These are phyloP conservation scores for Capreolus pygargus DNA, from an alignment of 2,113 vertebrate genomes.

Conservation along the genomic window DNA sequence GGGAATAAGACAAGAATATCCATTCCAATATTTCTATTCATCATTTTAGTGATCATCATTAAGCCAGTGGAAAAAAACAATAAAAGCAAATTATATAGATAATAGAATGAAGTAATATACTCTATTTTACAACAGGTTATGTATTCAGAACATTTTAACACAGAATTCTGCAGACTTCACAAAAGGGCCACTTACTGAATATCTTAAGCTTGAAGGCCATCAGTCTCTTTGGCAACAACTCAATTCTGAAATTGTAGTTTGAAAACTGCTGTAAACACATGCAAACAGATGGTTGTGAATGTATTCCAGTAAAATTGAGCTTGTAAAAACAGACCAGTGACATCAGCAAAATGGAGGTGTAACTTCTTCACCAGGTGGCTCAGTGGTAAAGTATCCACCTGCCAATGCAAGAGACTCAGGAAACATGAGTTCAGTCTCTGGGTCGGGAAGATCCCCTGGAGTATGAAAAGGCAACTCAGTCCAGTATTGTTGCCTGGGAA, in stretches of 20 bases:
- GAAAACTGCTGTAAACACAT: neutral
- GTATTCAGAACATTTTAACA: neutral
- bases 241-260: neutral
- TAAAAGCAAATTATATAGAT: neutral
- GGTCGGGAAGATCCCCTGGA: neutral
- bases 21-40: neutral
- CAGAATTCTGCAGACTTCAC: neutral
- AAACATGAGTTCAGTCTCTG: neutral
- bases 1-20: neutral
- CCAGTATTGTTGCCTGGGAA: neutral
- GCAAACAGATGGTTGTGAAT: neutral
- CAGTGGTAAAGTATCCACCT: neutral
- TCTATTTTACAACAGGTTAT: neutral
- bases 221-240: neutral
- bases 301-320: neutral
- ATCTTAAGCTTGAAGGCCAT: neutral
- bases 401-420: neutral
- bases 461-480: neutral
- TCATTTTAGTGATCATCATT: neutral
- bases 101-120: neutral
- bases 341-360: neutral
- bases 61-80: neutral
- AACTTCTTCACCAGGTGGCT: accelerated
- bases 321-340: neutral
- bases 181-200: neutral